Percentiles rank a stretch among this genome's conserved stretches.
Conservation (phyloP, 2,888 invertebrate species). For the Caenorhabditis drosophilae region DNA sequence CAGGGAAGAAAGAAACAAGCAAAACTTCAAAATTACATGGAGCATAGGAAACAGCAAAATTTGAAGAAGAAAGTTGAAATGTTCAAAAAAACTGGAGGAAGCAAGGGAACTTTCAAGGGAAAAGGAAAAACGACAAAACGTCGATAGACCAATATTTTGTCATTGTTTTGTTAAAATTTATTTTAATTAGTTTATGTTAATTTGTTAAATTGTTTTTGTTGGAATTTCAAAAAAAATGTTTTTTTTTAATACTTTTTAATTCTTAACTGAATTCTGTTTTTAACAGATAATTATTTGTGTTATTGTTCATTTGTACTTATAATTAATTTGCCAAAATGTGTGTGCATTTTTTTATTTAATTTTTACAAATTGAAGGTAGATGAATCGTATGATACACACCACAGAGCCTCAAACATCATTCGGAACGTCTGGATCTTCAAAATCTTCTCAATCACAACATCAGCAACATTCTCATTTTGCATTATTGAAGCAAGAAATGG, state of each 20-base stretch:
- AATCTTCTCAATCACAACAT: conserved; percentile 11
- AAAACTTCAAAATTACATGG: conserved; percentile 59
- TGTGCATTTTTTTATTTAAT: neutral
- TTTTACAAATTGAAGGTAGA: conserved; percentile 5
- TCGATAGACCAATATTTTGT: too few relatives aligned
- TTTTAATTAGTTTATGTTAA: neutral
- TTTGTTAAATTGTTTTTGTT: conserved; percentile 5
- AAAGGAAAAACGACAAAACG: conserved; percentile 22
- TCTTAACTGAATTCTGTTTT: neutral
- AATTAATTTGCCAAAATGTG: too few relatives aligned
- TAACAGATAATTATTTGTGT: neutral
- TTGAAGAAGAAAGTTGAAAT: conserved; percentile 35
- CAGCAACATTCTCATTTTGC: conserved; percentile 1
- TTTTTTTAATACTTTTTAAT: neutral
- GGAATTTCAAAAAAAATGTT: conserved; percentile 5
- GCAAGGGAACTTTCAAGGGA: conserved; percentile 6
- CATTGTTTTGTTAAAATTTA: neutral
- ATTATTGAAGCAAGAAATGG: conserved; percentile 1
- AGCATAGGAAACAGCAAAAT: conserved; percentile 48
- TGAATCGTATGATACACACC: conserved; percentile 40
- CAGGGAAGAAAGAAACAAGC: conserved; percentile 51
- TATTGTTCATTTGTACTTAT: too few relatives aligned
- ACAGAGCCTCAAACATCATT: conserved; percentile 34
- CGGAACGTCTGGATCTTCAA: too few relatives aligned
- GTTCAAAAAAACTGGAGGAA: conserved; percentile 8